Evolutionary conservation across 2,888 invertebrate genomes (phyloP).

Genomic region (Amiota minor): DNA sequence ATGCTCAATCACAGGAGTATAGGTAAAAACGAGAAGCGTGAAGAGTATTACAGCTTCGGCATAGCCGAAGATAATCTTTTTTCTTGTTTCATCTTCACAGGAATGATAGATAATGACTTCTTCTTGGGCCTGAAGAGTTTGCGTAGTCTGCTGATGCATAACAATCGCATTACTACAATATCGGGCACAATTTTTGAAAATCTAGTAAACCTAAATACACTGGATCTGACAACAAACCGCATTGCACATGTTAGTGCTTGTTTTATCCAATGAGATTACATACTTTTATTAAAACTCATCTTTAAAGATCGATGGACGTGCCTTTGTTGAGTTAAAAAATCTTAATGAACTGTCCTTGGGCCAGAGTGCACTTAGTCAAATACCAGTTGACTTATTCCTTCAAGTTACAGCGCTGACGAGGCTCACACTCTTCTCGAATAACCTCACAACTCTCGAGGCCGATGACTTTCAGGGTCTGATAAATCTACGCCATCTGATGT

Average conservation of each 20-base stretch:
- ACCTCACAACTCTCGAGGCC: slow-evolving; percentile 73
- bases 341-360: slow-evolving; percentile 76
- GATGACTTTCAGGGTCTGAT: slow-evolving; percentile 74
- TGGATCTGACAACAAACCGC: slow-evolving; percentile 71
- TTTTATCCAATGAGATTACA: background rate
- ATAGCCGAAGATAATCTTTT: too few relatives aligned
- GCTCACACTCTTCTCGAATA: slow-evolving; percentile 77
- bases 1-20: too few relatives aligned
- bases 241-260: slow-evolving; percentile 62
- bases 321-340: slow-evolving; percentile 74
- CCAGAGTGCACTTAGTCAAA: slow-evolving; percentile 75
- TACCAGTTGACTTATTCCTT: slow-evolving; percentile 74
- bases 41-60: too few relatives aligned
- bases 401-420: slow-evolving; percentile 73
- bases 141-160: slow-evolving; percentile 73
- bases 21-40: too few relatives aligned
- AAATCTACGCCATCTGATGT: slow-evolving; percentile 75
- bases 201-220: slow-evolving; percentile 59
- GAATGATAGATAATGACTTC: slow-evolving; percentile 66
- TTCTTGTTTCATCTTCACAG: slow-evolving; percentile 49
- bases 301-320: slow-evolving; percentile 70
- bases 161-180: slow-evolving; percentile 73
- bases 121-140: slow-evolving; percentile 65
- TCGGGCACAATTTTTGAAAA: slow-evolving; percentile 68
- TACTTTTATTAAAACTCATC: background rate